Conservation (phyloP, 2,888 invertebrate genomes). For the Volucella bombylans region DNA sequence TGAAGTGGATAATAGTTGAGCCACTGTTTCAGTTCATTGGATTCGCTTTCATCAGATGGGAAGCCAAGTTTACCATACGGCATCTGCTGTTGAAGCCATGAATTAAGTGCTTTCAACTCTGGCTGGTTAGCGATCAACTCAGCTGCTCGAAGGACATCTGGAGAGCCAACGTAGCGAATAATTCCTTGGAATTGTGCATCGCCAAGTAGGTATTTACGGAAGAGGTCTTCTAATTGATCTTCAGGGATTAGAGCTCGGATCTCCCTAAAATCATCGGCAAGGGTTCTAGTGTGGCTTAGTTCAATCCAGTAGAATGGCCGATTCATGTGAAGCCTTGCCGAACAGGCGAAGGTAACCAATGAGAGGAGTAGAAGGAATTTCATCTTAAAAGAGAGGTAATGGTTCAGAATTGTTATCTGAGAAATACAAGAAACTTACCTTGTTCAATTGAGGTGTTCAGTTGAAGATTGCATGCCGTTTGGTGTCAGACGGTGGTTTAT, state of each 20-base stretch:
- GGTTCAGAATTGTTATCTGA: not conserved
- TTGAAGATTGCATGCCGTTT: constrained; percentile 18
- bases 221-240: constrained; percentile 75
- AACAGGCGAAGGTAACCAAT: constrained; percentile 50
- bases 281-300: constrained; percentile 49
- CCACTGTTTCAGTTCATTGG: constrained; percentile 73
- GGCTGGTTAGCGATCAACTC: constrained; percentile 78
- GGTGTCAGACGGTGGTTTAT: constrained; percentile 25
- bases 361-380: constrained; percentile 57
- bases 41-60: constrained; percentile 74
- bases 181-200: constrained; percentile 79
- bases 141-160: constrained; percentile 75
- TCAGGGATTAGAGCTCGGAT: constrained; percentile 76
- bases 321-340: constrained; percentile 35
- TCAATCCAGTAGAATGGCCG: constrained; percentile 36
- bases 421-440: constrained; percentile 5
- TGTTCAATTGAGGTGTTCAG: constrained; percentile 22
- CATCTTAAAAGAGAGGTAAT: constrained; percentile 49
- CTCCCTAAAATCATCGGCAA: constrained; percentile 77
- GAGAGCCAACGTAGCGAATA: constrained; percentile 78
- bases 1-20: constrained; percentile 76
- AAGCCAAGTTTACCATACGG: constrained; percentile 61
- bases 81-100: constrained; percentile 78
- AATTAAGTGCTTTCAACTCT: constrained; percentile 77
- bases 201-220: constrained; percentile 78